Percentiles rank a stretch among this genome's conserved stretches.
phyloP scores from a whole-genome alignment of 2,113 vertebrate species.

The Aphelocoma coerulescens region DNA sequence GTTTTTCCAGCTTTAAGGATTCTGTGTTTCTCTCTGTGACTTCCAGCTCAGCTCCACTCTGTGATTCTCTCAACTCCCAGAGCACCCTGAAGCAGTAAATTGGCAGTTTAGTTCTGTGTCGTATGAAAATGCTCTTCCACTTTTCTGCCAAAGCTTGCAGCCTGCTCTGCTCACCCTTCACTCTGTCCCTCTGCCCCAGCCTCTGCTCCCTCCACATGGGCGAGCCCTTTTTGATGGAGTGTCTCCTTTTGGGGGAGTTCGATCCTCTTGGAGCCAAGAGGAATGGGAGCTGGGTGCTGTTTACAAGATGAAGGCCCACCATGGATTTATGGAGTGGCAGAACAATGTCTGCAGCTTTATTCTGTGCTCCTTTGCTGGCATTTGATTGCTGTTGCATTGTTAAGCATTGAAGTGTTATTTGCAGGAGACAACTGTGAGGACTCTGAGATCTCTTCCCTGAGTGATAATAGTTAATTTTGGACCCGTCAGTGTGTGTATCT shows the following conservation, averaged over 20 bases:
- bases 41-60: not conserved
- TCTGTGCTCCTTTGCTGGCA: not conserved
- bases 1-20: not conserved
- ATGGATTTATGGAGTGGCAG: not conserved
- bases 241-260: not conserved
- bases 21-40: not conserved
- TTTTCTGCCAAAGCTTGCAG: not conserved
- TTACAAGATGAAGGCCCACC: not conserved
- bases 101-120: not conserved
- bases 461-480: not conserved
- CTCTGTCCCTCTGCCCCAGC: not conserved
- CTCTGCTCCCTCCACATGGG: not conserved
- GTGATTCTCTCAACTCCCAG: not conserved
- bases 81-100: not conserved
- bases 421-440: not conserved
- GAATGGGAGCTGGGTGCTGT: not conserved
- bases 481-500: not conserved
- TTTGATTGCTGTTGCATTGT: not conserved
- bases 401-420: not conserved
- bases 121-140: not conserved
- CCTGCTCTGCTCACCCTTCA: not conserved
- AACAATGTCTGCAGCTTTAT: not conserved
- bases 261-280: not conserved
- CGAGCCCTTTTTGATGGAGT: accelerated
- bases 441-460: not conserved